phyloP scores from a whole-genome alignment of 2,797 vertebrate species.

The Borostomias antarcticus region DNA sequence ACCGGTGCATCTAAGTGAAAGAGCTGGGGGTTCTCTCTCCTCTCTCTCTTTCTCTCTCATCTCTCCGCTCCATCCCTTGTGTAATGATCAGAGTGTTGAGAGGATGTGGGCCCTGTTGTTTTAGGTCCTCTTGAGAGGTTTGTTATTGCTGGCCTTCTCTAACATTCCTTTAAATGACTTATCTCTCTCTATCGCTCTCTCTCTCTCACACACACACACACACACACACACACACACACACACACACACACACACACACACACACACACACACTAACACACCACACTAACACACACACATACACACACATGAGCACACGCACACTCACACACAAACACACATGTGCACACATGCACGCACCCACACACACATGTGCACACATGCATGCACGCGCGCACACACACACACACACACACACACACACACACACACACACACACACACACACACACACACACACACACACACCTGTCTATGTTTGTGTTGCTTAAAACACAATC shows the following conservation, averaged over 20 bases:
- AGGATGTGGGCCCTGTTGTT: not conserved
- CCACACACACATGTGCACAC: no score
- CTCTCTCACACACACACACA: not conserved
- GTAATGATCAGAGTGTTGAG: not conserved
- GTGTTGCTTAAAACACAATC: not conserved
- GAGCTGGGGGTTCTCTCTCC: not conserved
- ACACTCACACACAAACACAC: no score
- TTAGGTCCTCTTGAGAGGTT: slow-evolving; percentile 17
- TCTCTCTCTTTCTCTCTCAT: slow-evolving; percentile 4
- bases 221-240: no score
- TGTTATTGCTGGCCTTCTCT: slow-evolving; percentile 24
- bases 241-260: no score
- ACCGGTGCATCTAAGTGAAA: no score
- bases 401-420: no score
- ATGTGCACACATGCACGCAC: no score
- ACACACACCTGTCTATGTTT: not conserved
- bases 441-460: no score
- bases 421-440: no score
- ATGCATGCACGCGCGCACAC: not conserved
- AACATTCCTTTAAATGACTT: slow-evolving; percentile 9
- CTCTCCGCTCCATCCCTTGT: slow-evolving; percentile 9
- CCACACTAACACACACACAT: not conserved
- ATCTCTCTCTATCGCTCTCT: no score
- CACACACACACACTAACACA: no score
- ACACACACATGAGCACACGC: no score